These are phyloP conservation scores for Chloroclystis v-ata DNA, from an alignment of 2,888 invertebrate species.

Conservation along the genomic window DNA sequence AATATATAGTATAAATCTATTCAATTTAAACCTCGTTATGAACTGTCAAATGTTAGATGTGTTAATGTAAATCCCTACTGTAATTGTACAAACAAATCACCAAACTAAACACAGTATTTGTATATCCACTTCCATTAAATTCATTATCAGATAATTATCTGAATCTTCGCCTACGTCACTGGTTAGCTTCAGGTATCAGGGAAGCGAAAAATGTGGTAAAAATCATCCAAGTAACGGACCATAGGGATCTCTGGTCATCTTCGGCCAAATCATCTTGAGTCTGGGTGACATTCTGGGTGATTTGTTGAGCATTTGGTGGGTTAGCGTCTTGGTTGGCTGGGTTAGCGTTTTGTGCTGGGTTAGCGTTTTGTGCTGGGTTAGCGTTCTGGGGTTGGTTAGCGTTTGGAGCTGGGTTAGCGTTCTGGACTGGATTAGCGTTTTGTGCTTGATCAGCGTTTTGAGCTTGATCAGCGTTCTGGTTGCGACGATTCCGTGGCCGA, in stretches of 20 bases:
- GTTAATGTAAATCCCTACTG: no score
- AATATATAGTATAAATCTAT: no score
- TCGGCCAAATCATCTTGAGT: conserved; percentile 22
- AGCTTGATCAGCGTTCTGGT: conserved; percentile 19
- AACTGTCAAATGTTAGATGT: no score
- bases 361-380: conserved; percentile 11
- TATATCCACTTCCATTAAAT: no score
- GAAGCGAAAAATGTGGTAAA: conserved; percentile 96
- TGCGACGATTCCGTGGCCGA: conserved; percentile 22
- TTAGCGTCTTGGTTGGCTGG: conserved; percentile 22
- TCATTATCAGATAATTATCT: no score
- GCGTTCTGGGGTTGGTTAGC: background rate
- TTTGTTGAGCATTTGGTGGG: conserved; percentile 24
- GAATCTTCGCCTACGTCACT: no score
- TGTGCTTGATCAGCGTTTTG: conserved; percentile 25
- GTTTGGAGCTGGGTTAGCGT: no score
- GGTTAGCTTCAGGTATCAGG: conserved; percentile 91
- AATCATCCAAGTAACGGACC: conserved; percentile 92
- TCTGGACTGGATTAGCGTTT: no score
- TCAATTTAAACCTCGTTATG: no score
- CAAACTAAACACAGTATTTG: no score
- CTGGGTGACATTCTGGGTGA: conserved; percentile 27
- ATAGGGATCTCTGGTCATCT: conserved; percentile 60
- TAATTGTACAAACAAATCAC: no score
- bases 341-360: conserved; percentile 9